Evolutionary conservation across 2,888 invertebrate species (phyloP).

Genomic region (Nemotelus nigrinus): DNA sequence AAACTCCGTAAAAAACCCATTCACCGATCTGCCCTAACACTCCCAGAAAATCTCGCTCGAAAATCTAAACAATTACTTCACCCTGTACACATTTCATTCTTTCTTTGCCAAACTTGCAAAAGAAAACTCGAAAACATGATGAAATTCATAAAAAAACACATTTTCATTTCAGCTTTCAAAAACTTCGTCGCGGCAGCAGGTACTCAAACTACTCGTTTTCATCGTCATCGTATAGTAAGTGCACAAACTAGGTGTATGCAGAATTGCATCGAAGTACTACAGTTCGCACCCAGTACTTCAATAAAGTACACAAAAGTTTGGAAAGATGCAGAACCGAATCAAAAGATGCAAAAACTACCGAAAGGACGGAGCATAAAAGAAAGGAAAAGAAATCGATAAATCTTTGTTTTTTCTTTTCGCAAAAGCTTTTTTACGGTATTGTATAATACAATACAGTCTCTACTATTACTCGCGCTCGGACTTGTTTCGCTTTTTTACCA

Average conservation of each 20-base stretch:
- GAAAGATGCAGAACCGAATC: background rate
- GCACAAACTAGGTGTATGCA: background rate
- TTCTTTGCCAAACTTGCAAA: background rate
- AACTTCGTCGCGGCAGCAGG: background rate
- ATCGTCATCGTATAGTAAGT: no score
- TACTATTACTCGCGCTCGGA: background rate
- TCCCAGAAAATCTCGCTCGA: no score
- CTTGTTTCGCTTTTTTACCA: slow-evolving; percentile 16
- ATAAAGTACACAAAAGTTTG: slow-evolving; percentile 27
- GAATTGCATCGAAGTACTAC: background rate
- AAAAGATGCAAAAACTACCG: background rate
- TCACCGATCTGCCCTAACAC: no score
- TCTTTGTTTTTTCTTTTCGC: background rate
- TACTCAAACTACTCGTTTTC: background rate
- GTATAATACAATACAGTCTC: background rate
- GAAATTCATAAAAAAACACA: slow-evolving; percentile 26
- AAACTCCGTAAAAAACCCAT: no score
- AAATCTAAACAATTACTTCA: no score
- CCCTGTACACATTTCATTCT: no score
- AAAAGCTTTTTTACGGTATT: background rate
- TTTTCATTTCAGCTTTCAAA: slow-evolving; percentile 35
- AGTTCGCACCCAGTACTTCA: slow-evolving; percentile 20
- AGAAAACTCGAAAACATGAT: slow-evolving; percentile 12
- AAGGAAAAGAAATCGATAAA: background rate
- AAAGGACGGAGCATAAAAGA: background rate